Evolutionary conservation across 35 echinoderm and acorn worm species (phyloP).

Genomic region (Amphiura filiformis): DNA sequence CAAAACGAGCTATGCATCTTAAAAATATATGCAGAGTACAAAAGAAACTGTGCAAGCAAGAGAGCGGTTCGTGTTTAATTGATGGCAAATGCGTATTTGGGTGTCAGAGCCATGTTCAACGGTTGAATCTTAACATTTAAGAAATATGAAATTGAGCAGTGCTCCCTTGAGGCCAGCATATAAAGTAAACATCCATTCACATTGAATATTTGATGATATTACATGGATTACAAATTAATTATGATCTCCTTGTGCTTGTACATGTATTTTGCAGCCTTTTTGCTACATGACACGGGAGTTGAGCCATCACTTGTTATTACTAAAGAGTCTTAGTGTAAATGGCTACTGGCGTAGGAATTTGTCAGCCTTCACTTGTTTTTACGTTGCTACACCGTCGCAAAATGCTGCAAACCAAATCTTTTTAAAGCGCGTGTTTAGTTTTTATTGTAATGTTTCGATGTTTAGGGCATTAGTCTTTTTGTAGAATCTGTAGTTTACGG

Average conservation of each 20-base stretch:
- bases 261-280: conserved; percentile 2
- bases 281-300: neutral
- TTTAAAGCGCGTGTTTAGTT: too few species aligned
- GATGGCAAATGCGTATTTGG: neutral
- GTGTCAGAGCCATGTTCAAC: neutral
- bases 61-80: neutral
- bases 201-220: conserved; percentile 1
- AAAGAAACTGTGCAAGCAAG: too few species aligned
- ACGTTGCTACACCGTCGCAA: too few species aligned
- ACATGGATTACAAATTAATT: conserved; percentile 1
- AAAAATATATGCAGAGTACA: too few species aligned
- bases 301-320: neutral
- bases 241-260: neutral
- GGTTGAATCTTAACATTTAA: neutral
- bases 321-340: neutral
- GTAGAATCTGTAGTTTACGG: neutral
- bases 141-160: conserved; percentile 3
- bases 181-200: conserved; percentile 11
- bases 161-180: neutral
- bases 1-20: too few species aligned
- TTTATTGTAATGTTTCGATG: neutral
- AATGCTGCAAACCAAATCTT: neutral
- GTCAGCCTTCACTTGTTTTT: neutral
- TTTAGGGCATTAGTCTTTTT: neutral
- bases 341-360: neutral